Evolutionary conservation across 2,113 vertebrate genomes (phyloP).

Genomic region (Galemys pyrenaicus): DNA sequence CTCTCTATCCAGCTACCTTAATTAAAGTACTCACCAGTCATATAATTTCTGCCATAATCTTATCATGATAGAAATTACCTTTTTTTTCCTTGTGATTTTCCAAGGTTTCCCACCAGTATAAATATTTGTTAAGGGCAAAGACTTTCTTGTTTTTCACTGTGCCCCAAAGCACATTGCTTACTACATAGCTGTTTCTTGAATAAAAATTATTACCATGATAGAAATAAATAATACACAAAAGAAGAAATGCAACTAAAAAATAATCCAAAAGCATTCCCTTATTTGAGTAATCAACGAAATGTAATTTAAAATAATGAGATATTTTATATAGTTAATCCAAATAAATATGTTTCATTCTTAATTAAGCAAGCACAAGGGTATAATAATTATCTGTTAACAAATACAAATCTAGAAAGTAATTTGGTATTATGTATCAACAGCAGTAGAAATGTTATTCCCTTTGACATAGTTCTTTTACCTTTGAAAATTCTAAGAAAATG

Average conservation of each 20-base stretch:
- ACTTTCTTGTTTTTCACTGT: background rate
- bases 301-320: slow-evolving; percentile 20
- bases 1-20: background rate
- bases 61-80: background rate
- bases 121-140: background rate
- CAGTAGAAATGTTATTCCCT: slow-evolving; percentile 35
- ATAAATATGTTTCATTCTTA: slow-evolving; percentile 15
- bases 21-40: background rate
- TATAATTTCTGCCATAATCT: background rate
- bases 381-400: background rate
- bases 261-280: background rate
- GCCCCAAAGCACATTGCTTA: background rate
- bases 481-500: slow-evolving; percentile 36
- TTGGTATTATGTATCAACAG: slow-evolving; percentile 1
- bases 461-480: slow-evolving; percentile 27
- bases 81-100: slow-evolving; percentile 17
- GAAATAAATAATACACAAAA: background rate
- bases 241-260: background rate
- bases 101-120: background rate
- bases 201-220: background rate
- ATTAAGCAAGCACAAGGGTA: background rate
- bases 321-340: slow-evolving; percentile 42
- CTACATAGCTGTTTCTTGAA: background rate
- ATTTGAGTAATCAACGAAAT: background rate
- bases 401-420: slow-evolving; percentile 6